Evolutionary conservation across 2,797 vertebrate genomes (phyloP), one percentile per base, ranked within the genome.

Genomic region (Acanthiza pusilla): DNA sequence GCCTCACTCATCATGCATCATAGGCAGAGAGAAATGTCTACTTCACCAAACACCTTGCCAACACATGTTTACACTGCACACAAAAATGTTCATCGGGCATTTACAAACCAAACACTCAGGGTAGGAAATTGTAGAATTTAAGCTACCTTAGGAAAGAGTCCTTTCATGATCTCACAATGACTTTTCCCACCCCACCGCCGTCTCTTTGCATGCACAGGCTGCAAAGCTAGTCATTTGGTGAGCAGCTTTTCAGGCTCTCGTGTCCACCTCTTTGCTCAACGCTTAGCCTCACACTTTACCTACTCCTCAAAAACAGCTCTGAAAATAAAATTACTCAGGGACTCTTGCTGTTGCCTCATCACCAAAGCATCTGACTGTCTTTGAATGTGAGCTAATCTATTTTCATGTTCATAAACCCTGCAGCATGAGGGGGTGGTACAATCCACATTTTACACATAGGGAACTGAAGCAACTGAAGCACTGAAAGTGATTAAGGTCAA

Each of bases 391-490:
- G 40, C 58, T 86, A 81, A 75, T 90, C 70, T 84, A 81, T 72
- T 20, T 45, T 45, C 45, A 22, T n/a, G n/a, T 72, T 94, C 29
- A 1, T 38, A 93, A 94, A 26, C 74, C 66, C 70, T 90, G 82
- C 54, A 88, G 58, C 47, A 7, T 78, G 94, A 96, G 94, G 79
- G 89, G 94, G 94, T 94, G 91, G 88, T 88, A 76, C 62, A 62
- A 94, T 93, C 74, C 85, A 72, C 74, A 66, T 94, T 95, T 95
- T 86, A 90, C 85, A 90, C 85, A 88, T 9, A 53, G 12, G 70
- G 90, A 96, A 93, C 88, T 30, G 80, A 95, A 93, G 95, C 83
- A 74, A n/a, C n/a, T n/a, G n/a, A n/a, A n/a, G n/a, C n/a, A n/a
- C n/a, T n/a, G n/a, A 13, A 86, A 90, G 55, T 42, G 51, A 91